Percentiles rank a stretch among this genome's conserved stretches.
phyloP scores from a whole-genome alignment of 2,797 vertebrate genomes.

The Telmatherina bonti region DNA sequence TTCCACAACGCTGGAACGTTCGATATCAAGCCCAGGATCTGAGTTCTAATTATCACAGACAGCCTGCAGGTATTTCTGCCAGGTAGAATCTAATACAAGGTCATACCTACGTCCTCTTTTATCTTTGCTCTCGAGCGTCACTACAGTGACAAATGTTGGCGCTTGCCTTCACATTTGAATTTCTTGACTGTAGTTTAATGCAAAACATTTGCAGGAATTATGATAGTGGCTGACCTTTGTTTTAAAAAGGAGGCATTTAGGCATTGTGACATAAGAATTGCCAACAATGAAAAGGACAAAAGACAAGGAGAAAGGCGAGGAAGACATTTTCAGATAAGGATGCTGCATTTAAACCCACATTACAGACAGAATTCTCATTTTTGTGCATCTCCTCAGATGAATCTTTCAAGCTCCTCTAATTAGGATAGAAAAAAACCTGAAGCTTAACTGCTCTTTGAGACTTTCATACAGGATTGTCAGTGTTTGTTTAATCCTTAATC shows the following conservation, averaged over 20 bases:
- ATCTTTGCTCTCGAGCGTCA: neutral
- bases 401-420: neutral
- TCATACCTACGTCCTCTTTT: slow-evolving; percentile 10
- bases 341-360: neutral
- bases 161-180: neutral
- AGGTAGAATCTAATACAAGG: slow-evolving; percentile 6
- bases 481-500: neutral
- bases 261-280: neutral
- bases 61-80: slow-evolving; percentile 19
- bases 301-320: neutral
- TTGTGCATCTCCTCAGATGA: neutral
- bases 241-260: neutral
- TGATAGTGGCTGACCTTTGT: neutral
- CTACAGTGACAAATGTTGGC: neutral
- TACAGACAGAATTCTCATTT: neutral
- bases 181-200: neutral
- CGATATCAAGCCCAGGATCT: slow-evolving; percentile 15
- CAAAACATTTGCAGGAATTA: neutral
- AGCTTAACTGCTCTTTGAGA: neutral
- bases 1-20: slow-evolving; percentile 26
- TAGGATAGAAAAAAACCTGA: neutral
- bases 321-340: neutral
- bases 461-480: neutral
- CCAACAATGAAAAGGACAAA: slow-evolving; percentile 1
- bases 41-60: slow-evolving; percentile 19